Base-by-base conservation (phyloP, 2,113 vertebrate species). In the Anseranas semipalmata region DNA sequence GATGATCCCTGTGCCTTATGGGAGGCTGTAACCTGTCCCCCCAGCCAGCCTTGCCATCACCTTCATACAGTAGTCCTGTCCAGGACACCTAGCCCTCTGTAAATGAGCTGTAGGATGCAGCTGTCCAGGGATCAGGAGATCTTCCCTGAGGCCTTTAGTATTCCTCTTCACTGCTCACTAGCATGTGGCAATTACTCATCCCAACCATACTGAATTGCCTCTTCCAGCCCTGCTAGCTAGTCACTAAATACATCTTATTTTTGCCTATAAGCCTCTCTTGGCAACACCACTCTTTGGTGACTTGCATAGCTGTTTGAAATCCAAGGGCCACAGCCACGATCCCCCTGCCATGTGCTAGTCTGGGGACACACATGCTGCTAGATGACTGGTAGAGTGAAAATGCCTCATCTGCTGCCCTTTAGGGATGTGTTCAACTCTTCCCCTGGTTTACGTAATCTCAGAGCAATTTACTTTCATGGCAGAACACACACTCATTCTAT, bases 391-490 rank as follows among this genome's bases (percentile, higher is more conserved):
- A 22, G 76, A 16, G 81, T 25, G 30, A 72, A 79, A 89, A 86
- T 7, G 33, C n/a, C 67, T 87, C 73, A 43, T 82, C 82, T 83
- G 43, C 71, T 81, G 71, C 72, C 81, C 71, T 89, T 86, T 58
- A 66, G 93, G 73, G 81, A 73, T 5, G 28, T n/a, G 37, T 62
- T 93, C 75, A 77, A 5, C 83, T 86, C 45, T 90, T 90, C 83
- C 90, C 46, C 76, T 93, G 91, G 85, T 90, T 95, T 96, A 86
- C 66, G 92, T 92, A 96, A 92, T 67, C 88, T 80, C 67, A 83
- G 50, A 93, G 86, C 68, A 95, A 95, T 97, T 90, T 96, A 46
- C 94, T 95, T 92, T 84, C 79, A 59, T 86, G 82, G 83, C 72
- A 84, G 75, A 92, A 88, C 80, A 66, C 9, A 28, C 59, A 86